Conservation (phyloP, 2,888 invertebrate genomes). For the Dugesia japonica region DNA sequence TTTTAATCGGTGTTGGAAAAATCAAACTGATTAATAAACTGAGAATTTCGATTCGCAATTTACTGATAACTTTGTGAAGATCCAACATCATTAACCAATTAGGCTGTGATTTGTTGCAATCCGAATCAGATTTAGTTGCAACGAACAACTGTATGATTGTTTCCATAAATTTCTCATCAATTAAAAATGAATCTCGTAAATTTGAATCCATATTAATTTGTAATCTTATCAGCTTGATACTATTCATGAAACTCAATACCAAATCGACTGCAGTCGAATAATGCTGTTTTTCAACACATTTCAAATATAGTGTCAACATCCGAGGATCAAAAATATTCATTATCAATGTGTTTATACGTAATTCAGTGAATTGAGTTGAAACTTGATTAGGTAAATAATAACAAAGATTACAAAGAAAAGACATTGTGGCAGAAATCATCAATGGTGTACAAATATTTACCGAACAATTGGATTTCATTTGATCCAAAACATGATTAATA, state of each 20-base stretch:
- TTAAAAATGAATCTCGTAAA: slow-evolving; percentile 2
- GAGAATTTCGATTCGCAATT: not conserved
- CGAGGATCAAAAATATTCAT: slow-evolving; percentile 22
- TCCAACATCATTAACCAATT: not conserved
- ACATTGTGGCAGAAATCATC: not conserved
- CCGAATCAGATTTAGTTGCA: not conserved
- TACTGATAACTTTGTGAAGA: not conserved
- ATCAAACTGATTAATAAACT: not conserved
- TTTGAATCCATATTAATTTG: not conserved
- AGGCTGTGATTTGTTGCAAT: not conserved
- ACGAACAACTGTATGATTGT: not conserved
- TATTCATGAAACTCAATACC: not conserved
- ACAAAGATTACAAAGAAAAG: not conserved
- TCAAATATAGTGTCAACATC: not conserved
- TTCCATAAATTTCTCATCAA: not conserved
- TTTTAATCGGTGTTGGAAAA: not conserved
- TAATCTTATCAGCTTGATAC: not conserved
- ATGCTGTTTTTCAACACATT: not conserved
- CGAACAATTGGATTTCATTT: not conserved
- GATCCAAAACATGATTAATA: not conserved
- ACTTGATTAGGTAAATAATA: not conserved
- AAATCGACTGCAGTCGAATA: not conserved
- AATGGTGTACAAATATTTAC: not conserved
- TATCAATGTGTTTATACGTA: slow-evolving; percentile 8
- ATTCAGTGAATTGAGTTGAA: not conserved